Evolutionary conservation across 2,888 invertebrate genomes (phyloP).

Genomic region (Cephus pygmeus): DNA sequence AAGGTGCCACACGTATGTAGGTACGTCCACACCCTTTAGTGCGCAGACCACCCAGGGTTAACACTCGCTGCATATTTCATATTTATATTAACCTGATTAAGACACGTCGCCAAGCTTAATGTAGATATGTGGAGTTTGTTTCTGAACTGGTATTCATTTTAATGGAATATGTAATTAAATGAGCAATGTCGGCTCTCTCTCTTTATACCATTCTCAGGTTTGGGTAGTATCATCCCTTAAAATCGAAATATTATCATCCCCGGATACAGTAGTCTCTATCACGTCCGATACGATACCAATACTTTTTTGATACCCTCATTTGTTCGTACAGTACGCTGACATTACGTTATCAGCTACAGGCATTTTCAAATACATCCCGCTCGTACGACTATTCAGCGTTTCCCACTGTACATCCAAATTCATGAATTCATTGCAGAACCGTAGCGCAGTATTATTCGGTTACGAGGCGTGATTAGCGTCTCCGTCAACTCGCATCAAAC

Average conservation of each 20-base stretch:
- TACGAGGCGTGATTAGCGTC: conserved; percentile 64
- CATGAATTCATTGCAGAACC: conserved; percentile 40
- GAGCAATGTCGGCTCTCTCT: conserved; percentile 55
- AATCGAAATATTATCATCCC: not conserved
- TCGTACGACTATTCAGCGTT: conserved; percentile 41
- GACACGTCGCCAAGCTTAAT: conserved; percentile 64
- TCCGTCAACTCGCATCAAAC: conserved; percentile 62
- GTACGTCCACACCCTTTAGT: conserved; percentile 26
- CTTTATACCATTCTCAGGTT: conserved; percentile 26
- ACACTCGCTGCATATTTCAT: conserved; percentile 65
- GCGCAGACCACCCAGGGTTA: conserved; percentile 39
- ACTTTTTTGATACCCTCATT: not conserved
- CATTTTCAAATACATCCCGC: not conserved
- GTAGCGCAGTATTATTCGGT: conserved; percentile 42
- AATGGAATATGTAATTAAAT: conserved; percentile 66
- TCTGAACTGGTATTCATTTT: conserved; percentile 65
- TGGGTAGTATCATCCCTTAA: not conserved
- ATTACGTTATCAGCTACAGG: not conserved
- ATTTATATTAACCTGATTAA: conserved; percentile 67
- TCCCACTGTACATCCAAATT: conserved; percentile 32
- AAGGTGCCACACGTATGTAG: conserved; percentile 60
- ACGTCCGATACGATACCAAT: not conserved
- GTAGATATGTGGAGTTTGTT: conserved; percentile 66
- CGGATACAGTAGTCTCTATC: not conserved
- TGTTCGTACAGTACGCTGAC: not conserved